phyloP scores from a whole-genome alignment of 2,113 vertebrate genomes.

The Amphiprion percula region DNA sequence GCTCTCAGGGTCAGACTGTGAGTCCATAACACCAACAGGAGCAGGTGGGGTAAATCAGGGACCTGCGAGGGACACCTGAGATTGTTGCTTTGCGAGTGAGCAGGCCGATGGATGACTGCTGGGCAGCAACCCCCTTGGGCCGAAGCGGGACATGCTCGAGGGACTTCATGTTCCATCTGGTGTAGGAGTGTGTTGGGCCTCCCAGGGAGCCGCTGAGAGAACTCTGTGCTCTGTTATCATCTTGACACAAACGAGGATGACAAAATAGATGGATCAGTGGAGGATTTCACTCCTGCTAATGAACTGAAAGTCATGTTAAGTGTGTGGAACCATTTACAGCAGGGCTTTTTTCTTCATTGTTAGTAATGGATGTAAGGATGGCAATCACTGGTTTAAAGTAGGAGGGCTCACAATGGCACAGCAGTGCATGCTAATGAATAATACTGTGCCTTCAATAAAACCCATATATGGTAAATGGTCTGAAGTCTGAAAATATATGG shows the following conservation, averaged over 20 bases:
- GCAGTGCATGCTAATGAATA: too few species aligned
- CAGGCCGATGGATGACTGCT: constrained; percentile 17
- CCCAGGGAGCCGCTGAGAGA: constrained; percentile 35
- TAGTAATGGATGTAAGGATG: not conserved
- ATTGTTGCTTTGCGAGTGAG: constrained; percentile 37
- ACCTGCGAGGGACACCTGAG: constrained; percentile 53
- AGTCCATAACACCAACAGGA: constrained; percentile 41
- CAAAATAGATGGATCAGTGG: constrained; percentile 36
- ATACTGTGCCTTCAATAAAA: not conserved
- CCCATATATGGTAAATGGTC: not conserved
- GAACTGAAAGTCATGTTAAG: constrained; percentile 9
- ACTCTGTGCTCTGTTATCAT: constrained; percentile 10
- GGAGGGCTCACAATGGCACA: too few species aligned
- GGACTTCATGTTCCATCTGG: constrained; percentile 50
- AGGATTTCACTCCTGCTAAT: constrained; percentile 10
- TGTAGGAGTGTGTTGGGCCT: constrained; percentile 24
- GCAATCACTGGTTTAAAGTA: not conserved
- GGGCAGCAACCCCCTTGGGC: constrained; percentile 34
- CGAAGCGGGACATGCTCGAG: constrained; percentile 39
- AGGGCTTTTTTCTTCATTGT: not conserved
- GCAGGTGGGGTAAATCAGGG: constrained; percentile 51
- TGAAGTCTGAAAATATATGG: not conserved
- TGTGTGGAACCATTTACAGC: constrained; percentile 5
- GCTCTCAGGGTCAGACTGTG: constrained; percentile 37
- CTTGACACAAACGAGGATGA: constrained; percentile 48